phyloP scores from a whole-genome alignment of 2,113 vertebrate species.

The Hemibagrus wyckioides region DNA sequence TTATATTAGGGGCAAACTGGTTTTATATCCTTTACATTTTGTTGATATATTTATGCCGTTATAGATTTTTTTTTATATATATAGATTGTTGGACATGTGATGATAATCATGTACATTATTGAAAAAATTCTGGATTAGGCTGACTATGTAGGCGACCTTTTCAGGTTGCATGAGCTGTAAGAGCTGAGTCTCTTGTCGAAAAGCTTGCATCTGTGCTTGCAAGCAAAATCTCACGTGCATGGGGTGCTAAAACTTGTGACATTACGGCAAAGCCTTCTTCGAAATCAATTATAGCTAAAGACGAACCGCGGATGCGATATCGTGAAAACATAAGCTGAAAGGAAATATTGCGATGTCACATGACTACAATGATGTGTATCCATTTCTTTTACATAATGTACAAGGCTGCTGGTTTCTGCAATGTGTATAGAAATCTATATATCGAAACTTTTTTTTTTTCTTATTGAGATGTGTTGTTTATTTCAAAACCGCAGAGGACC shows the following conservation, averaged over 20 bases:
- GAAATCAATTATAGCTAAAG: background rate
- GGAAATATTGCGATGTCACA: background rate
- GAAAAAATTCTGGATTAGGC: background rate
- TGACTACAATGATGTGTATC: background rate
- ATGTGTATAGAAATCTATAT: background rate
- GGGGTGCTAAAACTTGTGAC: background rate
- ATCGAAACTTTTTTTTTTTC: background rate
- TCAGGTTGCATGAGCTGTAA: background rate
- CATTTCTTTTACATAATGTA: background rate
- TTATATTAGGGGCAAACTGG: background rate
- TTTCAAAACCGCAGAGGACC: background rate
- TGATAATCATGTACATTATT: background rate
- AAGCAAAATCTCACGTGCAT: background rate
- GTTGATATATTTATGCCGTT: background rate
- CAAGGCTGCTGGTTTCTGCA: background rate
- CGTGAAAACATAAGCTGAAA: too few relatives aligned
- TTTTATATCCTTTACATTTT: background rate
- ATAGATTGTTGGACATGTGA: background rate
- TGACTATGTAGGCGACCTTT: background rate
- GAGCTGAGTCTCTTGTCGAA: background rate
- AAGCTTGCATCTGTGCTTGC: background rate
- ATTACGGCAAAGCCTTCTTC: background rate
- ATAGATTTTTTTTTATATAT: slow-evolving; percentile 2
- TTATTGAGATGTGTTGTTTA: background rate
- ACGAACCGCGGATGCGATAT: background rate